Base-by-base conservation (phyloP, 2,888 invertebrate genomes). In the Chydorus sphaericus region DNA sequence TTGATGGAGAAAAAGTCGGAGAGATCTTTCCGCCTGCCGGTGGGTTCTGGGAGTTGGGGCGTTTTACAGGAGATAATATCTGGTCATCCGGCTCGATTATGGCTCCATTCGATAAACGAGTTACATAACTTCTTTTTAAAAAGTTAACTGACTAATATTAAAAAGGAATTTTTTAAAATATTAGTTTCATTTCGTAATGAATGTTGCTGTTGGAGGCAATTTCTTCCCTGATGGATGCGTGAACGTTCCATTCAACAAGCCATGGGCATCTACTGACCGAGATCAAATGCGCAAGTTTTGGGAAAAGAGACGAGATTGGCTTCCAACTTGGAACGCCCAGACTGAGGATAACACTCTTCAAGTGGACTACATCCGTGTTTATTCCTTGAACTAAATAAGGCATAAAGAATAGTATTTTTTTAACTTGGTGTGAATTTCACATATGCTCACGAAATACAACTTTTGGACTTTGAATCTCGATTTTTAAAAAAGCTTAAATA, bases 181-280 rank as follows among this genome's bases (percentile, higher is more conserved):
- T 16, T 36, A 69, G 67, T 71, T 69, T 61, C 68, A 66, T 62
- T 61, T 71, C 54, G 64, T 71, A 4, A 53, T 70, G 58, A 70
- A 70, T 60, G 66, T 71, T 6, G 70, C 70, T 18, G 68, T 69
- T 16, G 70, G 70, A 7, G 70, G 70, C 2, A 63, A 62, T 29
- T 68, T 65, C 37, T 71, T 65, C 61, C 66, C 60, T 20, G 62
- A 62, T 31, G 60, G 60, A 3, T 54, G 52, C 48, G 33, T 48
- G 33, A 62, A 63, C 53, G 58, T 33, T 18, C 59, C 61, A 6
- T 54, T 58, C 44, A 58, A 57, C 29, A 61, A 60, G 38, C 62
- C 63, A 6, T 63, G 63, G 63, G 55, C 56, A 48, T 57, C 58
- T 30, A 14, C 48, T 23, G 50, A 52, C 31, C 20, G 18, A 4